Evolutionary conservation across 2,797 vertebrate species (phyloP), one percentile per base, ranked within the genome.

Genomic region (Hybognathus amarus): DNA sequence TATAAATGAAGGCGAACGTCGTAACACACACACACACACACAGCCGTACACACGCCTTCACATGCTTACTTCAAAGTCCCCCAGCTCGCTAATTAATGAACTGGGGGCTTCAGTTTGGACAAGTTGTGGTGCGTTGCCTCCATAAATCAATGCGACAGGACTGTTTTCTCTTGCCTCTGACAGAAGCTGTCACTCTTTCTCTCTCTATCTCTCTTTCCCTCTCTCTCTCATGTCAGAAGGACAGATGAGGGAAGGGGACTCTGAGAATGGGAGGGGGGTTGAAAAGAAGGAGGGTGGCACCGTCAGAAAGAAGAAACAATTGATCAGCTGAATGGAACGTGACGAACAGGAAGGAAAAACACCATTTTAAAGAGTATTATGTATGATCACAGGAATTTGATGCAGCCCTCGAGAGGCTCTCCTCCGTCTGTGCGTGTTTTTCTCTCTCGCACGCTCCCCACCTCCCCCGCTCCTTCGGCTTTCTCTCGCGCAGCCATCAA

Each of bases 61-160:
- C 75, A 45, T 89, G 77, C 95, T 95, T 94, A 97, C 97, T 98
- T 99, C 97, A 98, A 99, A 99, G 98, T 97, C 96, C 94, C 96
- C 93, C 94, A 95, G 96, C 95, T 97, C 95, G 96, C 96, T 99
- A 99, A 99, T 99, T 99, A 99, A 99, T 99, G 97, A 99, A 98
- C 96, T 97, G 96, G 95, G 92, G 95, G 96, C 96, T 97, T 97
- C 96, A 97, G 96, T 99, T 97, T 98, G 97, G 97, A 99, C 98
- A 98, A 98, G 97, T 98, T 96, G 96, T 95, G 96, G 96, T 96
- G 96, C 96, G 97, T 97, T 96, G 96, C 96, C 94, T 96, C 96
- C 97, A 99, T 99, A 99, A 99, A 99, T 99, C 98, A 99, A 97
- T 95, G 94, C 98, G 97, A 98, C 97, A 97, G 97, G 95, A 91